Evolutionary conservation across 2,113 vertebrate species (phyloP).

Genomic region (Cisticola juncidis): DNA sequence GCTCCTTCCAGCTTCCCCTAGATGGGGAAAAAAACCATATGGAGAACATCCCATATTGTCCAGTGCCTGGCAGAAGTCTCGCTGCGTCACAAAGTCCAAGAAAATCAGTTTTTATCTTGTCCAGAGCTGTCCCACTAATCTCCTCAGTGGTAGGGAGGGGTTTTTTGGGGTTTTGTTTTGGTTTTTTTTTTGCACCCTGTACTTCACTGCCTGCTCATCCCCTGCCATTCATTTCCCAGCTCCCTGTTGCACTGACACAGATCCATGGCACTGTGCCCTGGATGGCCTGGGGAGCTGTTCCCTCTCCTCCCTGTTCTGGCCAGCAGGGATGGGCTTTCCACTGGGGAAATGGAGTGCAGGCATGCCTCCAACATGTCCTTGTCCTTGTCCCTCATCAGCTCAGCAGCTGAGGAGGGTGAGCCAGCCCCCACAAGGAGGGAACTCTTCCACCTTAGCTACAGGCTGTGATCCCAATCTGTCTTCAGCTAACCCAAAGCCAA

Average conservation of each 20-base stretch:
- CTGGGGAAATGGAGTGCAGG: neutral
- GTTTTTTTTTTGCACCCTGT: neutral
- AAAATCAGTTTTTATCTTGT: neutral
- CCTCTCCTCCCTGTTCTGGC: neutral
- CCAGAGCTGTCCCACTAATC: neutral
- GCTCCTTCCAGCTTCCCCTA: neutral
- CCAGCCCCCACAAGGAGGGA: neutral
- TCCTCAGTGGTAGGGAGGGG: neutral
- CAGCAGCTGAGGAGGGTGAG: neutral
- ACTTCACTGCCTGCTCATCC: neutral
- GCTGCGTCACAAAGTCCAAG: neutral
- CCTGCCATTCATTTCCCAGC: neutral
- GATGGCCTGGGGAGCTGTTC: no score
- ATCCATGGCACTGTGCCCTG: neutral
- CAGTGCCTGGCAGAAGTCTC: neutral
- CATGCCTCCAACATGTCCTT: neutral
- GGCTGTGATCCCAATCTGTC: neutral
- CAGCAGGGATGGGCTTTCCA: neutral
- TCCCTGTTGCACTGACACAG: fast-evolving
- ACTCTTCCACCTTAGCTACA: neutral
- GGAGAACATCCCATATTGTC: neutral
- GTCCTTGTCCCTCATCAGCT: neutral
- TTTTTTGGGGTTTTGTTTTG: no score
- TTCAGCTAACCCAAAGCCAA: neutral
- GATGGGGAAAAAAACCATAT: neutral